Evolutionary conservation across 1,140 invertebrate genomes (phyloP).

Genomic region (Pollicipes pollicipes): DNA sequence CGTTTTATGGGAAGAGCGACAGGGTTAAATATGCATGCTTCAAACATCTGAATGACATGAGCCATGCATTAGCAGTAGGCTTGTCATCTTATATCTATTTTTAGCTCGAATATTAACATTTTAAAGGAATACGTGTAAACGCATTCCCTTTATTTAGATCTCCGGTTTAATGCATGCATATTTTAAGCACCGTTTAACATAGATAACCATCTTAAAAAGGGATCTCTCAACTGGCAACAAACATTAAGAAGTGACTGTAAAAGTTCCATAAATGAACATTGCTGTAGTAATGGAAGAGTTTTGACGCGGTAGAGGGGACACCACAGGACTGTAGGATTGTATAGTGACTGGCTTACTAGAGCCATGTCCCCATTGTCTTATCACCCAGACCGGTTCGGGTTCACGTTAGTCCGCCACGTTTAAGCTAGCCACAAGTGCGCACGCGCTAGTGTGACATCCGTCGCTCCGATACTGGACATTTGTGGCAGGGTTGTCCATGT

Average conservation of each 20-base stretch:
- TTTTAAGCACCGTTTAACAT: background rate
- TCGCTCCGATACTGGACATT: no score
- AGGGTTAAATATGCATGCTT: conserved; percentile 6
- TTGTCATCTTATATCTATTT: background rate
- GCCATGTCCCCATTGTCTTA: no score
- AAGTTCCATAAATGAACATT: background rate
- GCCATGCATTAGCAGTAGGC: background rate
- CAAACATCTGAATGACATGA: background rate
- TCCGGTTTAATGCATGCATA: conserved; percentile 1
- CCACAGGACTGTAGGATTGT: background rate
- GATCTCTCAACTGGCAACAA: no score
- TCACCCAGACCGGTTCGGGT: no score
- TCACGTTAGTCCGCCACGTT: background rate
- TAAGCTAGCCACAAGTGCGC: background rate
- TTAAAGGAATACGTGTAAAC: background rate
- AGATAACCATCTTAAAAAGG: no score
- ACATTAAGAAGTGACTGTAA: no score
- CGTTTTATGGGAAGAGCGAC: background rate
- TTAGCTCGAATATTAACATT: background rate
- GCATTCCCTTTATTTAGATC: background rate
- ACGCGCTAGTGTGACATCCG: no score
- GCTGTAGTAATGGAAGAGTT: no score
- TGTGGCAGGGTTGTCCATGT: no score
- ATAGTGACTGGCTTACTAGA: no score
- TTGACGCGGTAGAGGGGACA: background rate